Conservation (phyloP, 1,140 invertebrate genomes). For the Trichomalopsis sarcophagae region DNA sequence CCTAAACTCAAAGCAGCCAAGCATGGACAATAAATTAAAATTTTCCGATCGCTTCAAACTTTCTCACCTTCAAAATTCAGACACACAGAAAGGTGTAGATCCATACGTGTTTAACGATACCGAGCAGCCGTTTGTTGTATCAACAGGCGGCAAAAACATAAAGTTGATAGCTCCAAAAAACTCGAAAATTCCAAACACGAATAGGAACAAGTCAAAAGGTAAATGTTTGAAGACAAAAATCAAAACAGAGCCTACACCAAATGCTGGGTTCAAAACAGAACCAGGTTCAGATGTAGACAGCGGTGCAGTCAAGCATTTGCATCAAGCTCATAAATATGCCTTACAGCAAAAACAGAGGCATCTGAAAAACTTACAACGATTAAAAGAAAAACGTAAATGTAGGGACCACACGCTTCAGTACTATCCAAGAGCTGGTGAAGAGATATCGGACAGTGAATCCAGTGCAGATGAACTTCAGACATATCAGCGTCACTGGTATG, state of each 20-base stretch:
- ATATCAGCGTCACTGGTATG: conserved; percentile 72
- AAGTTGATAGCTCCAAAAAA: conserved; percentile 61
- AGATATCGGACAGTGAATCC: conserved; percentile 72
- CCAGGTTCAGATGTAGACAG: conserved; percentile 47
- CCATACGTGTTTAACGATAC: conserved; percentile 79
- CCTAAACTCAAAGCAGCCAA: conserved; percentile 63
- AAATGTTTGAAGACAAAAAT: conserved; percentile 68
- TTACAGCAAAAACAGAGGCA: conserved; percentile 58
- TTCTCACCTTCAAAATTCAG: conserved; percentile 71
- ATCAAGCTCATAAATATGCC: conserved; percentile 39
- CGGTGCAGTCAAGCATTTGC: conserved; percentile 42
- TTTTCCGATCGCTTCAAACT: conserved; percentile 75
- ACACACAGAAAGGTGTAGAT: conserved; percentile 72
- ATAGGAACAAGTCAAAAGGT: conserved; percentile 59
- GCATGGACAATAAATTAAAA: conserved; percentile 76
- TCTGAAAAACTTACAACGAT: conserved; percentile 57
- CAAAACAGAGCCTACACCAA: conserved; percentile 56
- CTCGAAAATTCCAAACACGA: conserved; percentile 55
- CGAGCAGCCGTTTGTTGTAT: conserved; percentile 64
- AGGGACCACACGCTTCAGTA: conserved; percentile 71
- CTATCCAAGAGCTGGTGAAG: conserved; percentile 71
- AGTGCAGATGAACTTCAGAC: conserved; percentile 70
- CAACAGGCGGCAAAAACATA: conserved; percentile 62
- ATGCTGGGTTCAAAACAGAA: conserved; percentile 41
- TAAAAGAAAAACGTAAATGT: conserved; percentile 61